Percentiles rank a stretch among this genome's conserved stretches.
Conservation (phyloP, 53 echinoderm and acorn worm genomes). For the Henricia sp. region DNA sequence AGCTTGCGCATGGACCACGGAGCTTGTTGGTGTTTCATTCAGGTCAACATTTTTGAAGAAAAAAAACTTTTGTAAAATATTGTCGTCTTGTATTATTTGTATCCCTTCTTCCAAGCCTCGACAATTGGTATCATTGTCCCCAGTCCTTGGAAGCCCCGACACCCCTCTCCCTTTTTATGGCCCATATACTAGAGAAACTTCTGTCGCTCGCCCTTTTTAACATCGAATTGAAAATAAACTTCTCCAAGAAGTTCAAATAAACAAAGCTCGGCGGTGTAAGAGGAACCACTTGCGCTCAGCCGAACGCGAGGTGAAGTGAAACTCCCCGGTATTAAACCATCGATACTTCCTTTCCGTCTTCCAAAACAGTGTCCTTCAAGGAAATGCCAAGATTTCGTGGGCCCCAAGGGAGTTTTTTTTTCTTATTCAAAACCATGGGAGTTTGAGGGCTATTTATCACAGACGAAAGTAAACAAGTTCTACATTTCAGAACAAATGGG, state of each 20-base stretch:
- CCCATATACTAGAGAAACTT: slow-evolving; percentile 2
- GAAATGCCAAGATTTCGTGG: too few relatives aligned
- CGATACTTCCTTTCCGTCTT: neutral
- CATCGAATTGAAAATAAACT: slow-evolving; percentile 32
- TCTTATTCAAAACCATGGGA: too few relatives aligned
- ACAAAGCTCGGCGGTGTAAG: slow-evolving; percentile 4
- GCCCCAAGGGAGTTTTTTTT: too few relatives aligned
- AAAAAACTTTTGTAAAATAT: too few relatives aligned
- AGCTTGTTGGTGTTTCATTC: too few relatives aligned
- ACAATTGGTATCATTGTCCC: slow-evolving; percentile 20
- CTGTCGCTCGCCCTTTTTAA: neutral
- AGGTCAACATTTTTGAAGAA: too few relatives aligned
- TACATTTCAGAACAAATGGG: too few relatives aligned
- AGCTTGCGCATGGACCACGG: too few relatives aligned
- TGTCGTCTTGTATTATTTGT: neutral
- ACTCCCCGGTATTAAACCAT: neutral
- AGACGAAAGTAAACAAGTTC: too few relatives aligned
- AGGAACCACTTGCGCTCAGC: neutral
- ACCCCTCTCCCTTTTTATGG: slow-evolving; percentile 13
- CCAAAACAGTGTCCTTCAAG: too few relatives aligned
- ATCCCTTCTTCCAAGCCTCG: neutral
- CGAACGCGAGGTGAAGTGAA: neutral
- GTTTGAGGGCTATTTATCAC: too few relatives aligned
- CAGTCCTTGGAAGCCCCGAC: neutral
- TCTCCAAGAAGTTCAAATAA: slow-evolving; percentile 28